Percentiles rank a stretch among this genome's conserved stretches.
These are phyloP conservation scores for Origma solitaria DNA, from an alignment of 2,113 vertebrate genomes.

Conservation along the genomic window DNA sequence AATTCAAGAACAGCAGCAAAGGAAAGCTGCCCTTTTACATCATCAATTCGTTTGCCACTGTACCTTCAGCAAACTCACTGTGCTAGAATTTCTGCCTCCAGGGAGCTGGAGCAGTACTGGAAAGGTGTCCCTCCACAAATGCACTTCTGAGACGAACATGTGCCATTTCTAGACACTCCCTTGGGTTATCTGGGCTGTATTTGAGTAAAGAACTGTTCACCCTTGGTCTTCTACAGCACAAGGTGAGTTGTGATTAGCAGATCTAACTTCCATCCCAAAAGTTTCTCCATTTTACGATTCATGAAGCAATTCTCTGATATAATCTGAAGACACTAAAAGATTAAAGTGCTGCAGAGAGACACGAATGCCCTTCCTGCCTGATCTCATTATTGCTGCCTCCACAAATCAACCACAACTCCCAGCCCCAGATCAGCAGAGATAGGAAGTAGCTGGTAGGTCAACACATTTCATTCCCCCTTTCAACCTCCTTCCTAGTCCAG, in stretches of 20 bases:
- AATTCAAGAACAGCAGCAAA: not conserved
- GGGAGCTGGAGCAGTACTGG: not conserved
- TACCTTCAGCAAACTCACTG: not conserved
- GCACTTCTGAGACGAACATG: not conserved
- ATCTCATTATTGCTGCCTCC: not conserved
- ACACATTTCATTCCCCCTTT: slow-evolving; percentile 3
- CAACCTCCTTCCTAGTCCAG: not conserved
- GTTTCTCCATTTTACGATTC: not conserved
- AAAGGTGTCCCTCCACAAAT: not conserved
- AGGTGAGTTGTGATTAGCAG: not conserved
- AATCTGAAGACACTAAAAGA: not conserved
- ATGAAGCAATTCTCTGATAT: not conserved
- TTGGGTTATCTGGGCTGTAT: not conserved
- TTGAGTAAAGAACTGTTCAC: not conserved
- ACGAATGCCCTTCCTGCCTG: not conserved
- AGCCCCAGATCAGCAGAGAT: not conserved
- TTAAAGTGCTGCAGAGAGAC: not conserved
- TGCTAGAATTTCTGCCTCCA: not conserved
- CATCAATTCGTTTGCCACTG: not conserved
- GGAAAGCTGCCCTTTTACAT: not conserved
- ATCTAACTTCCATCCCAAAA: not conserved
- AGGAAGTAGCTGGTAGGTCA: slow-evolving; percentile 17
- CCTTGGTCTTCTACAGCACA: not conserved
- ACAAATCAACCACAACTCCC: not conserved
- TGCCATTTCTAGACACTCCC: not conserved